Evolutionary conservation across 2,888 invertebrate genomes (phyloP).

Genomic region (Agonopterix arenella): DNA sequence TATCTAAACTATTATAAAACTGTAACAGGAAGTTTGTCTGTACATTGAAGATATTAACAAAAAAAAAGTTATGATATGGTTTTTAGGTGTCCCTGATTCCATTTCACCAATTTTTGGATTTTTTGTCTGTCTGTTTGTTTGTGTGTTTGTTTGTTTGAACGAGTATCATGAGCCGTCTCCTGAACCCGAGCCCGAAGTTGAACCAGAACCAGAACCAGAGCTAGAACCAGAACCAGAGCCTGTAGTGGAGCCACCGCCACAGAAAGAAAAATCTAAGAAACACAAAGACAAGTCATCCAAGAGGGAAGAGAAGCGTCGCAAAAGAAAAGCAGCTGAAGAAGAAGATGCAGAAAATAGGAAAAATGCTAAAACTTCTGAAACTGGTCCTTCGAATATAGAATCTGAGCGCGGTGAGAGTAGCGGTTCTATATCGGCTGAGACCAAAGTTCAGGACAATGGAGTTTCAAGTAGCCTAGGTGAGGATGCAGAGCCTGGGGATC

Average conservation of each 20-base stretch:
- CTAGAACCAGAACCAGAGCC: constrained; percentile 36
- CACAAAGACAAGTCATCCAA: constrained; percentile 74
- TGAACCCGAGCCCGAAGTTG: constrained; percentile 28
- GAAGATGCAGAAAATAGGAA: constrained; percentile 71
- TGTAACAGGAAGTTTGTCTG: no score
- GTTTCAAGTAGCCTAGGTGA: constrained; percentile 73
- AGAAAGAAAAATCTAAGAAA: constrained; percentile 66
- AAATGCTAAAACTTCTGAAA: constrained; percentile 53
- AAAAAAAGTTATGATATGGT: no score
- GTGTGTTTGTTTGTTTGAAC: no score
- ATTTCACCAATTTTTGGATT: no score
- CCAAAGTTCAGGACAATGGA: constrained; percentile 72
- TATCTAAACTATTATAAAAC: no score
- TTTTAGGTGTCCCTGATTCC: no score
- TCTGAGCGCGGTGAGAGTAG: constrained; percentile 57
- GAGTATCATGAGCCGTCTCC: constrained; percentile 34
- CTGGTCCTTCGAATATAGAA: constrained; percentile 44
- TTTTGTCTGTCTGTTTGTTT: no score
- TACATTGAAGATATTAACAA: no score
- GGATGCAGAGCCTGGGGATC: constrained; percentile 68
- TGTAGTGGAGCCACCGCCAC: constrained; percentile 43
- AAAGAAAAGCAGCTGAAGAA: constrained; percentile 79
- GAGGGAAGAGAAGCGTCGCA: constrained; percentile 80
- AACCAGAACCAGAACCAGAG: constrained; percentile 40
- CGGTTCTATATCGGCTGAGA: constrained; percentile 58